These are phyloP conservation scores for Kradibia gibbosae DNA, from an alignment of 1,140 invertebrate genomes.

Conservation along the genomic window DNA sequence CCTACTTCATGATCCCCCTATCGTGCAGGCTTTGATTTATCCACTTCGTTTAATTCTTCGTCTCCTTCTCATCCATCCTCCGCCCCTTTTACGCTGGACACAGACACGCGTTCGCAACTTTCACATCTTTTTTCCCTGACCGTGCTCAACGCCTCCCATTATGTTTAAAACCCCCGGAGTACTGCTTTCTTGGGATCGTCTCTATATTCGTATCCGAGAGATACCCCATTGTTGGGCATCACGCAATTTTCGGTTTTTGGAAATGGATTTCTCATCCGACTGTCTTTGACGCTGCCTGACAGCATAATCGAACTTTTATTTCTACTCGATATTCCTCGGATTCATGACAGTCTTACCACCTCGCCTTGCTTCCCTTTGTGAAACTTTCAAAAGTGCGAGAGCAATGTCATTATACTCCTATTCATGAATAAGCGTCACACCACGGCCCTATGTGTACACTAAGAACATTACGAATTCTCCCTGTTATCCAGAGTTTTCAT, in stretches of 20 bases:
- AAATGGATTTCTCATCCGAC: slow-evolving; percentile 42
- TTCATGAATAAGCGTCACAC: background rate
- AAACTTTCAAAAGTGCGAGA: background rate
- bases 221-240: slow-evolving; percentile 23
- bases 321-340: slow-evolving; percentile 9
- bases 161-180: background rate
- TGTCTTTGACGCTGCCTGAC: slow-evolving; percentile 32
- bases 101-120: slow-evolving; percentile 15
- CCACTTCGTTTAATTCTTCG: background rate
- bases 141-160: slow-evolving; percentile 1
- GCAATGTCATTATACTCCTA: background rate
- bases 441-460: no score
- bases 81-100: no score
- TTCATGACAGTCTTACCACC: background rate
- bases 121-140: slow-evolving; percentile 32
- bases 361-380: background rate
- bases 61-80: background rate
- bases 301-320: slow-evolving; percentile 49
- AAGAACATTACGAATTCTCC: background rate
- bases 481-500: background rate
- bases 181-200: background rate
- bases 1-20: no score
- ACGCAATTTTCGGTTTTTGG: slow-evolving; percentile 45
- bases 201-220: background rate
- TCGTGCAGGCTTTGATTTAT: no score